Evolutionary conservation across 2,888 invertebrate genomes (phyloP), one percentile per base, ranked within the genome.

Genomic region (Ophonus ardosiacus): DNA sequence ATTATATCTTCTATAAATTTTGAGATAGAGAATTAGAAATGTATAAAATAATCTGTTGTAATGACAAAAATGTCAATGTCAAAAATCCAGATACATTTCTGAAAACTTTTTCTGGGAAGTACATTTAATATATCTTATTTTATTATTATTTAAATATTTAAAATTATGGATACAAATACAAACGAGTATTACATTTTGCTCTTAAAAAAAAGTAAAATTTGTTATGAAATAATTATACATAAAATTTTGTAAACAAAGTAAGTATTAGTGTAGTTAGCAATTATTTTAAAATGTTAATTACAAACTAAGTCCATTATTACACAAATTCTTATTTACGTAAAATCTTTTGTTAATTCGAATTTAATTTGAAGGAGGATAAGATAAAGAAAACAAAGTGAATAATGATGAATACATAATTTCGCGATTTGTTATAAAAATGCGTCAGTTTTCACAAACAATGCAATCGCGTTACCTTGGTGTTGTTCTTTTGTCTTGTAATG

Each of bases 391-490:
- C 71, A 43, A 74, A 74, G 17, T 43, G 71, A 40, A 74, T 63
- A 80, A 61, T 80, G 63, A 63, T 80, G 61, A 63, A 61, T 80
- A 40, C 24, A 63, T 63, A 63, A 63, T 80, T 80, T 80, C 38
- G 40, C 61, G 63, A 80, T 17, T 63, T 43, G 21, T 80, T 63
- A 43, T 78, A 51, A 80, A 78, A 61, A 80, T 80, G 40, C 79
- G 79, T 80, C 79, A 80, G 59, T 31, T 80, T 80, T 63, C 43
- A 43, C 38, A 59, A 61, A 80, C 80, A 80, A 80, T 80, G 80
- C 80, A 80, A 80, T 80, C 43, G 38, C 6, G 63, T 80, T 43
- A 80, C 80, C 63, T 80, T 80, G 80, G 61, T 18, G 18, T 17
- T 63, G 61, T 43, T 80, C 43, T 63, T 59, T 63, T 80, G 71